Base-by-base conservation (phyloP, 2,888 invertebrate species). In the Ligdia adustata region DNA sequence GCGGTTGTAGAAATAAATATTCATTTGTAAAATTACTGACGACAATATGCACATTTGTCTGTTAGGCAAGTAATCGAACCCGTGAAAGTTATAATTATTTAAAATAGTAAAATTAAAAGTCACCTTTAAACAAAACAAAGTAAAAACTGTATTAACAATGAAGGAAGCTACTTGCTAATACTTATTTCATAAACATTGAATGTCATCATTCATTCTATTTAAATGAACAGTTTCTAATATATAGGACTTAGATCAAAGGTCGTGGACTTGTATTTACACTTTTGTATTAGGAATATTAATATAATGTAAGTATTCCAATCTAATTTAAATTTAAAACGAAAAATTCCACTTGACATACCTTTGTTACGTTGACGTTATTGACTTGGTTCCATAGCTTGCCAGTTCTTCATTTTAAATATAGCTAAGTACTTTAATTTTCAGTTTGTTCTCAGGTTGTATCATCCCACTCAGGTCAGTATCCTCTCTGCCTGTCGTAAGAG, bases 181-280 rank as follows among this genome's bases (percentile, higher is more conserved):
- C 55, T 52, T 50, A 60, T 55, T 57, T 60, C 52, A 57, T 53
- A 60, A 57, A 60, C 60, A 60, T 60, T 34, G 39, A 60, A 57
- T 38, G 46, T 49, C 34, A 54, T 54, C 48, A 49, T 52, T 53
- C 49, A 57, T 60, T 58, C 38, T 46, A 62, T 60, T 58, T 55
- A 57, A 56, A 57, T 55, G 31, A 42, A 55, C 27, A 18, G n/a
- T 28, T 26, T 46, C 22, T 35, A 41, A 32, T 32, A 32, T 33
- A 51, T 57, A 52, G 49, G 37, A 50, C 38, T 43, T 24, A 40
- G 56, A 42, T 55, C 62, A 62, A 58, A 58, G 39, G 62, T 52
- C 60, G 43, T 29, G 60, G 53, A 47, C 56, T 44, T 47, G 50
- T 47, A 37, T 53, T 42, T 33, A 50, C 46, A 34, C 40, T 47